Evolutionary conservation across 2,113 vertebrate species (phyloP).

Genomic region (Haliaeetus leucogaster): DNA sequence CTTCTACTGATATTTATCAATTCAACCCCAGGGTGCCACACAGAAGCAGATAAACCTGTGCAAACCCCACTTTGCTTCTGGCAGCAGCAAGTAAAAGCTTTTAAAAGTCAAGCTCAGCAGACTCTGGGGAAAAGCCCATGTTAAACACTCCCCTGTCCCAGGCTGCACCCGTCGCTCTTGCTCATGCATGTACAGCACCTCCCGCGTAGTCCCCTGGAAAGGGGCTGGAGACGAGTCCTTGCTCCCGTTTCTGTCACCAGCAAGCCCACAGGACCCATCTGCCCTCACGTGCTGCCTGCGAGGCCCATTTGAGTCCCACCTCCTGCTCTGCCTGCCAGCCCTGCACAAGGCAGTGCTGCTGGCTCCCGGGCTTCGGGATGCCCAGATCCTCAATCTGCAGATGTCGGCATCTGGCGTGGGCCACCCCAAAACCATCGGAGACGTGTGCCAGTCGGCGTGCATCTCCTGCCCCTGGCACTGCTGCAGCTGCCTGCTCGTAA

Average conservation of each 20-base stretch:
- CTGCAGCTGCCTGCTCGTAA: not conserved
- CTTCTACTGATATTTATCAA: not conserved
- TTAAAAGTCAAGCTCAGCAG: not conserved
- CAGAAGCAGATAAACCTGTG: not conserved
- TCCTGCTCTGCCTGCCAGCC: not conserved
- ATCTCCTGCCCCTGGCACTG: too few species aligned
- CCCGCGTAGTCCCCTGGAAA: fast-evolving
- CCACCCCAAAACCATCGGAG: not conserved
- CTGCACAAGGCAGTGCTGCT: not conserved
- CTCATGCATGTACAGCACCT: not conserved
- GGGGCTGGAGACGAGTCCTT: not conserved
- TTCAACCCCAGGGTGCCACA: not conserved
- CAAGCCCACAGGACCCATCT: not conserved
- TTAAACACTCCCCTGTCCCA: not conserved
- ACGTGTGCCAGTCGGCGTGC: fast-evolving
- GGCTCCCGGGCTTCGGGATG: fast-evolving
- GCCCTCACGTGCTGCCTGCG: fast-evolving
- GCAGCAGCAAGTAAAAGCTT: not conserved
- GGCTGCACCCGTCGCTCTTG: not conserved
- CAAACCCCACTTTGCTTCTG: not conserved
- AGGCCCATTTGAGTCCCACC: not conserved
- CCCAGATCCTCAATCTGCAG: not conserved
- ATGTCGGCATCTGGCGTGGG: not conserved
- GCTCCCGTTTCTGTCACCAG: fast-evolving
- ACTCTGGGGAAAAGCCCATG: not conserved